Evolutionary conservation across 1,140 invertebrate genomes (phyloP), one percentile per base, ranked within the genome.

Genomic region (Drosophila kohkoa): DNA sequence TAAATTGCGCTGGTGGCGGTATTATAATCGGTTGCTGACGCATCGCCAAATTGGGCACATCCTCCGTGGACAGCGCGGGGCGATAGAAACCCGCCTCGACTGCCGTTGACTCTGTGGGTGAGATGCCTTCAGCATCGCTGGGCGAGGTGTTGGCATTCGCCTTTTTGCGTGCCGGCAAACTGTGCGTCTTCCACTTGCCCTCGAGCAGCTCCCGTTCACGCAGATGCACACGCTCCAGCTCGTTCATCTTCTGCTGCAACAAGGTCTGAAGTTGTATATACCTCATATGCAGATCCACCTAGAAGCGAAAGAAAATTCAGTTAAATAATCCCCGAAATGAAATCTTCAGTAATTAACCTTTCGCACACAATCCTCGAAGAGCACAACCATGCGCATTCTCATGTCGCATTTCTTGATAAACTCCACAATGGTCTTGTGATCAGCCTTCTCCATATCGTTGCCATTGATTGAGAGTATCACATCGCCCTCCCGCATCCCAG

Each of bases 401-500:
- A 96, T 94, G 88, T 97, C 97, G 93, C 98, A 98, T 76, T 96
- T 95, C 92, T 98, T 98, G 51, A 99, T 98, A 79, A 97, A 98
- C 81, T 95, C 96, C 1, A 99, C 98, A 11, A 99, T 94, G 28
- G 97, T 96, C 79, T 97, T 96, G 91, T 99, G 98, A 92, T 98
- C 97, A 0, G 96, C 96, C 71, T 96, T 95, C 91, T 99, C 98
- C 95, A 99, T 98, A 87, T 98, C 96, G 32, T 95, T 95, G 1
- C 98, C 98, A 93, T 99, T 99, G 75, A 99, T 98, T 10, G 98
- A 98, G 11, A 99, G 93, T 76, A 99, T 98, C 1, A 99, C 97
- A 92, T 99, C 98, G 45, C 98, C 98, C 93, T 98, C 97, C 1
- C 97, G 94, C 97, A 99, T 98, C 0, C 98, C 98, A 0, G 98